Conservation (phyloP, 2,113 vertebrate species). For the Chlamydotis undulata region DNA sequence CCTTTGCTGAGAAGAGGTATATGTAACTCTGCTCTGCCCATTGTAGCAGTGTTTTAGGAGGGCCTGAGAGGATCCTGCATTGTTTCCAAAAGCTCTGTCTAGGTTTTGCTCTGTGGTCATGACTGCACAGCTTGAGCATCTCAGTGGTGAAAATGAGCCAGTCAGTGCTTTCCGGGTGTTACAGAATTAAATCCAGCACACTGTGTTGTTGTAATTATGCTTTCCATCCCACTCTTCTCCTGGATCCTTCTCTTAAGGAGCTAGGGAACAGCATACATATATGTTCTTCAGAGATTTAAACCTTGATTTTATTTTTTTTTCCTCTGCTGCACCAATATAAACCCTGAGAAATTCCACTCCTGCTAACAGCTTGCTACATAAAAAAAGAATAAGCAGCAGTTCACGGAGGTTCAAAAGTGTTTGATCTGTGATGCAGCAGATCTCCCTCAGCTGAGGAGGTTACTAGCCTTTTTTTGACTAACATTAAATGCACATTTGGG, state of each 20-base stretch:
- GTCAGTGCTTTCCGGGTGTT: background rate
- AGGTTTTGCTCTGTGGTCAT: background rate
- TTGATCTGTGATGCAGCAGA: background rate
- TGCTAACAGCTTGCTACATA: background rate
- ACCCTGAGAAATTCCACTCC: background rate
- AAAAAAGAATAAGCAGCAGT: background rate
- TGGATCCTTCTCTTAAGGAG: background rate
- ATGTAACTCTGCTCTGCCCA: background rate
- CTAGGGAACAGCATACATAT: background rate
- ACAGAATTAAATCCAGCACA: background rate
- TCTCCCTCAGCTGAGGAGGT: background rate
- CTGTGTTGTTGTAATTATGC: background rate
- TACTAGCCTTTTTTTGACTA: background rate
- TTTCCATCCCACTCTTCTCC: background rate
- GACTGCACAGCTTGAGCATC: background rate
- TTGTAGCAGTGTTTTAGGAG: background rate
- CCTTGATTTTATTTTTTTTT: background rate
- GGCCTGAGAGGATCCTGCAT: background rate
- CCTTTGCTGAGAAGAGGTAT: background rate
- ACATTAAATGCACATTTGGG: background rate
- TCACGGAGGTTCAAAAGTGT: background rate
- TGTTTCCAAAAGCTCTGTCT: background rate
- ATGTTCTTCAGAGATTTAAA: background rate
- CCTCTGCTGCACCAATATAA: background rate
- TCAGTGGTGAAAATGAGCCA: background rate